Base-by-base conservation (phyloP, 2,113 vertebrate species). In the Aviceda subcristata region DNA sequence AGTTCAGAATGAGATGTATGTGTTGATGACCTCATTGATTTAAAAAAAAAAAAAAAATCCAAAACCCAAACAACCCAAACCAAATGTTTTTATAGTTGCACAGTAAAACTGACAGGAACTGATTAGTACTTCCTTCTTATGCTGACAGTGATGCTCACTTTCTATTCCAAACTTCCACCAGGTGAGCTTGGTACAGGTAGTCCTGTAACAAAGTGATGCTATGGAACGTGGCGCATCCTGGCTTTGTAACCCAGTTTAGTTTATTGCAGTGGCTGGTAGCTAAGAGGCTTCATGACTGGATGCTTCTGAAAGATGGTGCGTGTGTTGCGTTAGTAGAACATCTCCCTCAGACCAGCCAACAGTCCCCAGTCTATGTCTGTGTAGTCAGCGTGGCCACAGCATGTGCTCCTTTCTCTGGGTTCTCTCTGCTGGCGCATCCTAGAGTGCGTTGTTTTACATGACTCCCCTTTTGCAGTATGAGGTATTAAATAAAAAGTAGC, bases 141-240 rank as follows among this genome's bases (percentile, higher is more conserved):
- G 5, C 26, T 68, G 74, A 32, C 27, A 73, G 38, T 21, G 15
- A 29, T 56, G 41, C 6, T 78, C 30, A 22, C 22, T 56, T 63
- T 79, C 71, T 75, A 11, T 78, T 41, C 34, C 23, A 17, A 21
- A 16, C 32, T 82, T 90, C 36, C 22, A 50, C 20, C 20, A 51
- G 46, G 46, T 62, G 34, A 83, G 46, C 51, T 73, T 38, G 15
- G 34, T 74, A 59, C 32, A 23, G 41, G 32, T 45, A 17, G 38
- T 69, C 34, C 13, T 12, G 7, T 53, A 38, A 38, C 29, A 30
- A 51, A 78, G n/a, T 15, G 36, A 26, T 1, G 2, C 56, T 62
- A 39, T 43, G 45, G 11, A 55, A 45, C 0, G 0, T 53, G 69
- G 12, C 1, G 0, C 34, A 43, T 68, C 30, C 43, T 51, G 59